A percentile compares a stretch with the other conserved stretches of the same genome.
Evolutionary conservation across 2,797 vertebrate genomes (phyloP).

Genomic region (Lepilemur ruficaudatus): DNA sequence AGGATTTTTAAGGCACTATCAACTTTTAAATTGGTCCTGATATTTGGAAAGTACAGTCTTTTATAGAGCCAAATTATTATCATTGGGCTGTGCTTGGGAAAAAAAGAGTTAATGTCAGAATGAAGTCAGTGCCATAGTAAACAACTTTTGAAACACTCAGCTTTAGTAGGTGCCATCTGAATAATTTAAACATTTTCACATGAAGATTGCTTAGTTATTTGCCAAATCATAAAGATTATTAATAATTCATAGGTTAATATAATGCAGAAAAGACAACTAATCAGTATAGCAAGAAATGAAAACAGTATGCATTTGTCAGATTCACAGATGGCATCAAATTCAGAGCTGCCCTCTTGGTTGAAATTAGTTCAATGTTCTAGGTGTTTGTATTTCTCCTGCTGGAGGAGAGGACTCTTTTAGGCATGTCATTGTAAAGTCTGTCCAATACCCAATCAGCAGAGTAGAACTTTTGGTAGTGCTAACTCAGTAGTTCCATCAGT

Average conservation of each 20-base stretch:
- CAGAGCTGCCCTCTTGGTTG: neutral
- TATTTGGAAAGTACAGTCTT: neutral
- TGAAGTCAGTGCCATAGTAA: neutral
- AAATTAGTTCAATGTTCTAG: neutral
- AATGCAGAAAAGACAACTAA: neutral
- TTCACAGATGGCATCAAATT: neutral
- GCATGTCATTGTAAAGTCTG: neutral
- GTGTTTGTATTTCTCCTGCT: neutral
- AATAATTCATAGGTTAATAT: neutral
- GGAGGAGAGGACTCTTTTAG: neutral
- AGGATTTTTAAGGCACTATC: neutral
- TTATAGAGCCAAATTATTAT: neutral
- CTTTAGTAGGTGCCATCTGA: neutral
- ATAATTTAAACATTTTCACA: neutral
- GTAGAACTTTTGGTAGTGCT: neutral
- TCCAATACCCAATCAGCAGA: neutral
- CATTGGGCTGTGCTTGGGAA: neutral
- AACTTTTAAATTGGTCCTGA: neutral
- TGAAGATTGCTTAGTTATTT: slow-evolving; percentile 16
- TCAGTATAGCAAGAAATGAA: neutral
- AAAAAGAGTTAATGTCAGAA: neutral
- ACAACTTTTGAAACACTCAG: neutral
- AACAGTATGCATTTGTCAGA: neutral
- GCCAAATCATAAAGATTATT: slow-evolving; percentile 7
- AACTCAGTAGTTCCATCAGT: neutral